Percentiles rank a stretch among this genome's conserved stretches.
phyloP scores from a whole-genome alignment of 2,113 vertebrate species.

The Archocentrus centrarchus region DNA sequence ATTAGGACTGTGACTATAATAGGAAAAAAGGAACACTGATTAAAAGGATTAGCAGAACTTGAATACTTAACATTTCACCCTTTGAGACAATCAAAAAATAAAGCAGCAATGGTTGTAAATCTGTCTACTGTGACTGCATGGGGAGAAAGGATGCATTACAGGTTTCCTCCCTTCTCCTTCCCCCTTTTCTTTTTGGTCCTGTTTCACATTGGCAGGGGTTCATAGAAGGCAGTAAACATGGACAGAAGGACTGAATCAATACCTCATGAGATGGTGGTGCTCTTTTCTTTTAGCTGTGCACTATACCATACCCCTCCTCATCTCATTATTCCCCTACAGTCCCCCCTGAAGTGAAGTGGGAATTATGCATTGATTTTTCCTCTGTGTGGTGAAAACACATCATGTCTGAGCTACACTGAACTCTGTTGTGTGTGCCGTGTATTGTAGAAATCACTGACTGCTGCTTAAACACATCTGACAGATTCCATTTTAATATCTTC shows the following conservation, averaged over 20 bases:
- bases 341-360: constrained; percentile 36
- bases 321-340: constrained; percentile 9
- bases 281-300: constrained; percentile 22
- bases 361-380: constrained; percentile 67
- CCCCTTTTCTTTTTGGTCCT: background rate
- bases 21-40: background rate
- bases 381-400: constrained; percentile 32
- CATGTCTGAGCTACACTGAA: constrained; percentile 16
- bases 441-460: background rate
- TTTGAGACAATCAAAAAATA: background rate
- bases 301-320: constrained; percentile 21
- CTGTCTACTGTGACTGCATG: background rate
- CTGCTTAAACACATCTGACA: background rate
- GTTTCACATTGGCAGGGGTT: constrained; percentile 33
- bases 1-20: constrained; percentile 1
- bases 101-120: constrained; percentile 48
- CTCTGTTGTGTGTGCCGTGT: background rate
- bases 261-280: constrained; percentile 33
- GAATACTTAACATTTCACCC: constrained; percentile 9
- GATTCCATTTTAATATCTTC: background rate
- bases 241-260: constrained; percentile 51
- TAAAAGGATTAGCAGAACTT: background rate
- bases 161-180: constrained; percentile 1
- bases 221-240: constrained; percentile 21
- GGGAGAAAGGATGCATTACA: constrained; percentile 39